Evolutionary conservation across 2,797 vertebrate genomes (phyloP).

Genomic region (Kryptopterus vitreolus): DNA sequence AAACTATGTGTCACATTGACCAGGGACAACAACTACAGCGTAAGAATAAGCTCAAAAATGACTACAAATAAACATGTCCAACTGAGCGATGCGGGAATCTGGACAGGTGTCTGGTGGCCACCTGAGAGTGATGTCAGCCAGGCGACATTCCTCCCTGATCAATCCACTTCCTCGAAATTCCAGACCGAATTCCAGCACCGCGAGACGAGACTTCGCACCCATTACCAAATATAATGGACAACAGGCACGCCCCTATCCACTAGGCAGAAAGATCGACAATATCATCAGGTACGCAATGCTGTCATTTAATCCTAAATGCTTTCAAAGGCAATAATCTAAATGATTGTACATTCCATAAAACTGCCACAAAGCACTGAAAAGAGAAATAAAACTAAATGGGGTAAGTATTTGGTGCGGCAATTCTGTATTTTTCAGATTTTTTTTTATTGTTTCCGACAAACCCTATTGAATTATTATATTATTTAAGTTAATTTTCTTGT

Average conservation of each 20-base stretch:
- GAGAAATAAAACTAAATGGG: background rate
- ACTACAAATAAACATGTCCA: too few species aligned
- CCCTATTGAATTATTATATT: too few species aligned
- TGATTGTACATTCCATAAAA: too few species aligned
- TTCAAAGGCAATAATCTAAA: background rate
- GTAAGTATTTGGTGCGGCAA: background rate
- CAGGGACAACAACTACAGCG: background rate
- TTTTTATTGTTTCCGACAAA: too few species aligned
- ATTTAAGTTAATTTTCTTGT: too few species aligned
- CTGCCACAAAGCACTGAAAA: background rate
- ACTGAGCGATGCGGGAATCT: background rate
- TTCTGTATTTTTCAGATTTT: background rate
- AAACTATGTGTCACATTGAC: background rate
- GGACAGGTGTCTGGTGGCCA: slow-evolving; percentile 28
- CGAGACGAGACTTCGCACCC: slow-evolving; percentile 31
- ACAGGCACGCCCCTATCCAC: slow-evolving; percentile 44
- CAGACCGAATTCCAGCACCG: slow-evolving; percentile 47
- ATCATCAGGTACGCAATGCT: slow-evolving; percentile 19
- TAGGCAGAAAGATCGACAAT: background rate
- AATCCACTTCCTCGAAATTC: slow-evolving; percentile 43
- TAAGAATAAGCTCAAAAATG: background rate
- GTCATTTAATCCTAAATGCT: too few species aligned
- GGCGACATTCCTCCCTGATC: background rate
- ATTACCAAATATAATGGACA: slow-evolving; percentile 41
- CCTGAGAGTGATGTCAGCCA: slow-evolving; percentile 31